Conservation (phyloP, 1,140 invertebrate genomes). For the Dreissena rostriformis region DNA sequence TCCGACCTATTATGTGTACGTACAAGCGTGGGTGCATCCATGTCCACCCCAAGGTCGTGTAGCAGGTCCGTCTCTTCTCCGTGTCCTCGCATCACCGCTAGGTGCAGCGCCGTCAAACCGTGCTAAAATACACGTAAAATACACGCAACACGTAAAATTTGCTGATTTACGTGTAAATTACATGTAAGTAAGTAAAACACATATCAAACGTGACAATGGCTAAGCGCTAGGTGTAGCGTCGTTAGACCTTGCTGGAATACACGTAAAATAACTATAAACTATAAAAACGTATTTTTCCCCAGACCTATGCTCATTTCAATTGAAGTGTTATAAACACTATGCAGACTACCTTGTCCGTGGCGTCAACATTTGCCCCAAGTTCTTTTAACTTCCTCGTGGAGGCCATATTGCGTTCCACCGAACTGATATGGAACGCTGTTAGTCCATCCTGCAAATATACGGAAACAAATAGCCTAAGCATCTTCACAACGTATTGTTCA, state of each 20-base stretch:
- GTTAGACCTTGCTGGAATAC: too few relatives aligned
- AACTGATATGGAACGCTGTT: conserved; percentile 30
- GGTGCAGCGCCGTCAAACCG: conserved; percentile 47
- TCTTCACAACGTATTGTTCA: too few relatives aligned
- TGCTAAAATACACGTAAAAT: background rate
- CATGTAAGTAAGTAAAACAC: too few relatives aligned
- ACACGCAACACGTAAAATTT: too few relatives aligned
- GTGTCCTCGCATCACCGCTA: conserved; percentile 15
- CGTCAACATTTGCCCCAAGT: conserved; percentile 27
- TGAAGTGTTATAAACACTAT: too few relatives aligned
- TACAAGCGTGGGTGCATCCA: conserved; percentile 35
- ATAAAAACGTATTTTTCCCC: too few relatives aligned
- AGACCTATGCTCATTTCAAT: too few relatives aligned
- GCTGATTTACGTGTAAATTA: too few relatives aligned
- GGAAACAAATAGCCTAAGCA: too few relatives aligned
- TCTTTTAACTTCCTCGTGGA: conserved; percentile 14
- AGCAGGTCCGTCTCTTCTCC: conserved; percentile 45
- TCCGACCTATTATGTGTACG: background rate
- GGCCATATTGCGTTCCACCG: background rate
- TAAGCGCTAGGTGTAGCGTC: too few relatives aligned
- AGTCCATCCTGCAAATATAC: conserved; percentile 22
- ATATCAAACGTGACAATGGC: too few relatives aligned
- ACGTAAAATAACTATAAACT: too few relatives aligned
- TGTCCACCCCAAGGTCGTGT: conserved; percentile 40
- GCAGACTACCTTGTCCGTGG: conserved; percentile 30